Percentiles rank a stretch among this genome's conserved stretches.
Conservation (phyloP, 2,888 invertebrate genomes). For the Tortricodes alternella region DNA sequence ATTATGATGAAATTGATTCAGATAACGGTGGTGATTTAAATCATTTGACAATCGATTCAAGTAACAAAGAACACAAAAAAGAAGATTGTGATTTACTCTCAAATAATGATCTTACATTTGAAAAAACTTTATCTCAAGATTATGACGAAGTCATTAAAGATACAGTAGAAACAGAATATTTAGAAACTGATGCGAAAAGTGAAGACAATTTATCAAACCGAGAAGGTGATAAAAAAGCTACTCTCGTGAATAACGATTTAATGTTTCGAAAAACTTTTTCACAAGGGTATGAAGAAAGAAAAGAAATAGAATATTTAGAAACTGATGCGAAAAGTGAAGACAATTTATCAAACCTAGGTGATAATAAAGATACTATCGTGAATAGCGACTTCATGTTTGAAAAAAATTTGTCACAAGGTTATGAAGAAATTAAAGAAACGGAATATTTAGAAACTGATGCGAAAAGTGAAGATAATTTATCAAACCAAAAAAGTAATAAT, state of each 20-base stretch:
- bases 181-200: too few relatives aligned
- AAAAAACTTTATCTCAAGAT: conserved; percentile 27
- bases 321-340: too few relatives aligned
- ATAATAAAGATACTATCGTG: not conserved
- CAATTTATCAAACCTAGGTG: not conserved
- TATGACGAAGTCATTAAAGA: conserved; percentile 13
- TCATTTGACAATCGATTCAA: too few relatives aligned
- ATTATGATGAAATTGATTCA: conserved; percentile 15
- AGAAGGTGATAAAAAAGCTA: not conserved
- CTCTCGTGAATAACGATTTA: not conserved
- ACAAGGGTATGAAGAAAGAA: conserved; percentile 2
- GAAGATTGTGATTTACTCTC: too few relatives aligned
- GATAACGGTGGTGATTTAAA: too few relatives aligned
- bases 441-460: not conserved
- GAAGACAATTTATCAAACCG: not conserved
- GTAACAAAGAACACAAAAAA: too few relatives aligned
- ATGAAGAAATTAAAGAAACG: conserved; percentile 7
- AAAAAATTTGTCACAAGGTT: conserved; percentile 27
- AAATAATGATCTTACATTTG: too few relatives aligned
- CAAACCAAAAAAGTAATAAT: not conserved
- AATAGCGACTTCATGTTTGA: too few relatives aligned
- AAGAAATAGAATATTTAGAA: not conserved
- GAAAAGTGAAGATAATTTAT: too few relatives aligned
- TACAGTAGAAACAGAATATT: not conserved
- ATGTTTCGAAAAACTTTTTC: not conserved